Evolutionary conservation across 2,888 invertebrate species (phyloP), one percentile per base, ranked within the genome.

Genomic region (Drosophila mettleri): DNA sequence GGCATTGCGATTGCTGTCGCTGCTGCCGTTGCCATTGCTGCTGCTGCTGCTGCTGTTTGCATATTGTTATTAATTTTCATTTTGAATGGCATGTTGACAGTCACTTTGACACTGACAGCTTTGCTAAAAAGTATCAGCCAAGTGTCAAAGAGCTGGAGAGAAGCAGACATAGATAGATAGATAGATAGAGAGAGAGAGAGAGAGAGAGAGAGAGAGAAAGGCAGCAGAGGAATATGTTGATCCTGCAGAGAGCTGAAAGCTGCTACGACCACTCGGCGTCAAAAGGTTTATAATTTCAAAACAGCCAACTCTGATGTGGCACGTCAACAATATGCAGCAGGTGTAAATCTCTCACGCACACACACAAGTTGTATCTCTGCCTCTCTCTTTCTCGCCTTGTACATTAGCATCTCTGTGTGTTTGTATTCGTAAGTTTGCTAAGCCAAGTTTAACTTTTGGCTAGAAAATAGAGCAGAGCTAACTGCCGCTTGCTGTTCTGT

Each of bases 51-150:
- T 69, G 71, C 80, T 80, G 80, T 78, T 80, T 80, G 80, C 80
- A 80, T 80, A 71, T 80, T 80, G 80, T 85, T 89, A 85, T 88
- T 89, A 86, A 89, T 89, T 88, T 88, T 80, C 87, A 86, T 83
- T 89, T 84, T 90, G 90, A 89, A 84, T 88, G 89, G 83, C 89
- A 89, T 89, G 89, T 83, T 90, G 90, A 89, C 89, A 90, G 88
- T 88, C 87, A 80, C 78, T 86, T 89, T 88, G 87, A 90, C 89
- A 90, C 76, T 87, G 89, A 87, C 88, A 86, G 84, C 85, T 80
- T 80, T 77, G 75, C 73, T 81, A 81, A 77, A 81, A 77, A 78
- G 80, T 74, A 74, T 57, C 69, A 58, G 71, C 60, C 63, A 60
- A 69, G 41, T 59, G 66, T 49, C 36, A 62, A 34, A 33, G 34